Evolutionary conservation across 1,140 invertebrate genomes (phyloP).

Genomic region (Oryctes rhinoceros): DNA sequence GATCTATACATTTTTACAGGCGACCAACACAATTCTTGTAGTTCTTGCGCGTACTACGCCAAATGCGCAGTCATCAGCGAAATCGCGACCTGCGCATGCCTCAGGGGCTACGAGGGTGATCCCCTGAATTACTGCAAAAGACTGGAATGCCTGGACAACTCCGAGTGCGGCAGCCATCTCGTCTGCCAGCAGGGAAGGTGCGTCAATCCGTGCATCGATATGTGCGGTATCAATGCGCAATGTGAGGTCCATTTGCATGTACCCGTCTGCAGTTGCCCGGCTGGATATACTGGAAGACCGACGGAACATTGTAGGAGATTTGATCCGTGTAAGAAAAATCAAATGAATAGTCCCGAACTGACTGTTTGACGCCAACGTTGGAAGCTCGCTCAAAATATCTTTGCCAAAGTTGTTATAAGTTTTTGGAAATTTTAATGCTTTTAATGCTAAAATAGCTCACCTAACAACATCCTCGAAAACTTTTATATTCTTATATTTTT

Average conservation of each 20-base stretch:
- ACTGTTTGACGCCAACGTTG: too few relatives aligned
- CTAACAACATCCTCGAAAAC: too few relatives aligned
- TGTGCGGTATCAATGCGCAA: slow-evolving; percentile 71
- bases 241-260: slow-evolving; percentile 70
- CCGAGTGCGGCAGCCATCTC: slow-evolving; percentile 61
- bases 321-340: slow-evolving; percentile 61
- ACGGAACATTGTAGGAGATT: slow-evolving; percentile 64
- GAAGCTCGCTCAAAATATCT: neutral
- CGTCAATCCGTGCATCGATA: slow-evolving; percentile 67
- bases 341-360: too few relatives aligned
- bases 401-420: too few relatives aligned
- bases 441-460: too few relatives aligned
- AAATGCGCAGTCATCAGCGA: slow-evolving; percentile 69
- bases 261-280: slow-evolving; percentile 71
- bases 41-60: slow-evolving; percentile 69
- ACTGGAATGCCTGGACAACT: slow-evolving; percentile 69
- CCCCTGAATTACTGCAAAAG: slow-evolving; percentile 71
- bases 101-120: slow-evolving; percentile 76
- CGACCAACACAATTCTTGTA: slow-evolving; percentile 42
- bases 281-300: slow-evolving; percentile 73
- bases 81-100: slow-evolving; percentile 75
- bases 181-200: slow-evolving; percentile 69
- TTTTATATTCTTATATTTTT: too few relatives aligned
- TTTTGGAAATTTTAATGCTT: neutral
- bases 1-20: neutral